These are phyloP conservation scores for Papilio xuthus DNA, from an alignment of 1,140 invertebrate species.

Conservation along the genomic window DNA sequence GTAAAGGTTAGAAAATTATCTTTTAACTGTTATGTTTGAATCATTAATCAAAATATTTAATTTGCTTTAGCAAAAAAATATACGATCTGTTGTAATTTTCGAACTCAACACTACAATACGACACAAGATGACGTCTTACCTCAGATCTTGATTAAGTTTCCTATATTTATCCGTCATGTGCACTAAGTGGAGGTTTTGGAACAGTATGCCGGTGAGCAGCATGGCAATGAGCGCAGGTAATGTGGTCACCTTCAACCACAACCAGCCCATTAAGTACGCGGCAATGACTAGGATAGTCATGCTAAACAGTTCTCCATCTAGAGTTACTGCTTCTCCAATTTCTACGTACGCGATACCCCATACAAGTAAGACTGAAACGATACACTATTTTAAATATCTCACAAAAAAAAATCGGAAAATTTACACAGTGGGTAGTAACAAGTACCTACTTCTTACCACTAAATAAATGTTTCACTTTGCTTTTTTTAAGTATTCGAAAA, in stretches of 20 bases:
- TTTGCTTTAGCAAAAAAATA: neutral
- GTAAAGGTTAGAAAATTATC: too few species aligned
- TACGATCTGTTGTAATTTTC: too few species aligned
- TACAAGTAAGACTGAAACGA: slow-evolving; percentile 83
- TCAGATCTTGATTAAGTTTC: slow-evolving; percentile 85
- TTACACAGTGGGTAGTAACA: too few species aligned
- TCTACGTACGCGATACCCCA: slow-evolving; percentile 90
- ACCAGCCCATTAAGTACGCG: slow-evolving; percentile 91
- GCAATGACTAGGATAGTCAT: slow-evolving; percentile 88
- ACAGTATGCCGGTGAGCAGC: slow-evolving; percentile 90
- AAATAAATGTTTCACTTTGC: too few species aligned
- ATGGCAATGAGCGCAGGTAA: slow-evolving; percentile 94
- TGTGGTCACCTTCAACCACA: slow-evolving; percentile 86
- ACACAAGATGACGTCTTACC: slow-evolving; percentile 49
- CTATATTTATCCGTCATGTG: slow-evolving; percentile 85
- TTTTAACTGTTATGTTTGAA: neutral
- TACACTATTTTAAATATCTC: neutral
- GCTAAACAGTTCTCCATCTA: slow-evolving; percentile 90
- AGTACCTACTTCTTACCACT: too few species aligned
- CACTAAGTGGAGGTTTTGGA: slow-evolving; percentile 89
- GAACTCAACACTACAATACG: too few species aligned
- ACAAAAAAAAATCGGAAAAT: too few species aligned
- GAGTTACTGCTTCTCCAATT: slow-evolving; percentile 86
- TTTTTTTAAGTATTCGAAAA: too few species aligned
- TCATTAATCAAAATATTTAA: neutral